Evolutionary conservation across 2,113 vertebrate genomes (phyloP).

Genomic region (Fukomys damarensis): DNA sequence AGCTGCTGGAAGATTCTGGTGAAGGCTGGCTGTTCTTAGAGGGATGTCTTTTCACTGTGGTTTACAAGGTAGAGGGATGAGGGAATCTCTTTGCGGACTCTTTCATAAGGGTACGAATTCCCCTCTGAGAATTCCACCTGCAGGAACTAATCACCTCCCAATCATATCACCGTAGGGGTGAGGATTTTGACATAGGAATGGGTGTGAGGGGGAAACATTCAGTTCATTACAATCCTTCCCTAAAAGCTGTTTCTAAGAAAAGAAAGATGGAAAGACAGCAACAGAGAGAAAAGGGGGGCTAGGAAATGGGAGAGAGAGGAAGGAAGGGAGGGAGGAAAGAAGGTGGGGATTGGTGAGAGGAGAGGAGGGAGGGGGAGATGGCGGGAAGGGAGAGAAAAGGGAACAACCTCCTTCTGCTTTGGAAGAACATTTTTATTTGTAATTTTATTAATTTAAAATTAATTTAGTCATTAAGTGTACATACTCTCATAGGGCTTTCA

Average conservation of each 20-base stretch:
- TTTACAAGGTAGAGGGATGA: neutral
- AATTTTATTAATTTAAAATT: constrained; percentile 63
- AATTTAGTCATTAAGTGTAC: constrained; percentile 48
- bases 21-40: neutral
- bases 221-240: neutral
- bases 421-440: constrained; percentile 11
- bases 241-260: neutral
- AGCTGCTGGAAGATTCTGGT: neutral
- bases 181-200: neutral
- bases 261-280: neutral
- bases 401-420: neutral
- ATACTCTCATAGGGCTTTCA: constrained; percentile 30
- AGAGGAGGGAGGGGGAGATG: neutral
- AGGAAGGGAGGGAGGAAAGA: neutral
- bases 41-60: neutral
- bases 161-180: too few relatives aligned
- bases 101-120: neutral
- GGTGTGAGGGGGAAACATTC: too few relatives aligned
- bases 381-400: neutral
- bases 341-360: too few relatives aligned
- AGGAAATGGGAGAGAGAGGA: neutral
- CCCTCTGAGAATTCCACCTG: too few relatives aligned
- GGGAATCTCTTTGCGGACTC: neutral
- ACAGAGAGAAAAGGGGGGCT: neutral
- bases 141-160: neutral